These are phyloP conservation scores for Metalampra italica DNA, from an alignment of 2,888 invertebrate species.

Conservation along the genomic window DNA sequence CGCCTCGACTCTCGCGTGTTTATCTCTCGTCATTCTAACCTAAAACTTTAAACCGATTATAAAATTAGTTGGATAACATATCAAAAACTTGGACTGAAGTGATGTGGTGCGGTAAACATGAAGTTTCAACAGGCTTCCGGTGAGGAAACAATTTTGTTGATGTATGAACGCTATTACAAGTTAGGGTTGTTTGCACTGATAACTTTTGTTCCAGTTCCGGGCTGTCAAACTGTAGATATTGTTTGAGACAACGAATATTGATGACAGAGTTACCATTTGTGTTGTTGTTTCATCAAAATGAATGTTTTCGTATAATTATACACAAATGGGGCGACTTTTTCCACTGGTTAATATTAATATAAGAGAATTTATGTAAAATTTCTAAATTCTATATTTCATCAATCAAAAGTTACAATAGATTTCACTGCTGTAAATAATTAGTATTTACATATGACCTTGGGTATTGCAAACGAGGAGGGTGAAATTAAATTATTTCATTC, in stretches of 20 bases:
- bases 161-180: conserved; percentile 20
- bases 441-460: too few relatives aligned
- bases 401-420: too few relatives aligned
- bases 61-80: background rate
- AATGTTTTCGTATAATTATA: background rate
- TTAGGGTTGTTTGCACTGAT: conserved; percentile 20
- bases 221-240: conserved; percentile 21
- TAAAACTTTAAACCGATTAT: background rate
- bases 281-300: background rate
- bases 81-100: conserved; percentile 20
- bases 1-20: conserved; percentile 28
- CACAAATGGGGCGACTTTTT: too few relatives aligned
- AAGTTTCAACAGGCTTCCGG: conserved; percentile 9
- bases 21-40: conserved; percentile 26
- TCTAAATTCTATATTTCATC: too few relatives aligned
- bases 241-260: conserved; percentile 19
- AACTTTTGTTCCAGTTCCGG: conserved; percentile 19
- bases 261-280: conserved; percentile 18
- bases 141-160: conserved; percentile 21
- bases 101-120: conserved; percentile 10
- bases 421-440: too few relatives aligned
- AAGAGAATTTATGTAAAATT: too few relatives aligned
- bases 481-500: too few relatives aligned
- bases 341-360: too few relatives aligned
- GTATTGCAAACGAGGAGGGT: too few relatives aligned